Evolutionary conservation across 2,888 invertebrate genomes (phyloP).

Genomic region (Perithous albicinctus): DNA sequence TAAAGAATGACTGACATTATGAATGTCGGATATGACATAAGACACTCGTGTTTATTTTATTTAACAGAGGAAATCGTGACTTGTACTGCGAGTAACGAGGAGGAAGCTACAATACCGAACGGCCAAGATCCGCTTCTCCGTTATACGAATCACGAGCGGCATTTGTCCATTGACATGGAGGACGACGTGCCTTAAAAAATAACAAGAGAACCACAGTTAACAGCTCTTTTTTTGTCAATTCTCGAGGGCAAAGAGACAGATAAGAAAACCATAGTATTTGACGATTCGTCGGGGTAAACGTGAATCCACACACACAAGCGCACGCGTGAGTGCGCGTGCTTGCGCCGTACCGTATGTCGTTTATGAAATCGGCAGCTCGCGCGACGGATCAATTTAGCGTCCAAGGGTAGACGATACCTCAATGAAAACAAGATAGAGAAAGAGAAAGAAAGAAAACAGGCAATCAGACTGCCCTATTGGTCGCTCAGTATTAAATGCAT

Average conservation of each 20-base stretch:
- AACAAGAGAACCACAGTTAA: background rate
- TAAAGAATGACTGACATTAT: background rate
- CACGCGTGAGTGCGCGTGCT: background rate
- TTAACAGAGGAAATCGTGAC: constrained; percentile 77
- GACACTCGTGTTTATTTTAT: background rate
- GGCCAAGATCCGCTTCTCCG: constrained; percentile 80
- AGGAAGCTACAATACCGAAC: constrained; percentile 76
- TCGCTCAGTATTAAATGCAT: constrained; percentile 64
- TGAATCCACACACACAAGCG: background rate
- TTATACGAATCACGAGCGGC: constrained; percentile 83
- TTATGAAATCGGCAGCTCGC: constrained; percentile 9
- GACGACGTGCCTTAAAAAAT: constrained; percentile 66
- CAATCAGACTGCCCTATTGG: constrained; percentile 4
- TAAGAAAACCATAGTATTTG: constrained; percentile 68
- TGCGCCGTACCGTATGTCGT: background rate
- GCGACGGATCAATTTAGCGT: constrained; percentile 37
- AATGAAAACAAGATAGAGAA: constrained; percentile 13
- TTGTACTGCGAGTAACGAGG: constrained; percentile 77
- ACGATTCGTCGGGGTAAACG: constrained; percentile 57
- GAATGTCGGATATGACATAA: too few species aligned
- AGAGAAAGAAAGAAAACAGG: background rate
- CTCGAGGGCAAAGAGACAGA: constrained; percentile 26
- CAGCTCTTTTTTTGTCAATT: background rate
- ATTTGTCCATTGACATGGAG: constrained; percentile 68
- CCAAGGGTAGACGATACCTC: constrained; percentile 24